Base-by-base conservation (phyloP, 2,888 invertebrate species). In the Sphinx pinastri region DNA sequence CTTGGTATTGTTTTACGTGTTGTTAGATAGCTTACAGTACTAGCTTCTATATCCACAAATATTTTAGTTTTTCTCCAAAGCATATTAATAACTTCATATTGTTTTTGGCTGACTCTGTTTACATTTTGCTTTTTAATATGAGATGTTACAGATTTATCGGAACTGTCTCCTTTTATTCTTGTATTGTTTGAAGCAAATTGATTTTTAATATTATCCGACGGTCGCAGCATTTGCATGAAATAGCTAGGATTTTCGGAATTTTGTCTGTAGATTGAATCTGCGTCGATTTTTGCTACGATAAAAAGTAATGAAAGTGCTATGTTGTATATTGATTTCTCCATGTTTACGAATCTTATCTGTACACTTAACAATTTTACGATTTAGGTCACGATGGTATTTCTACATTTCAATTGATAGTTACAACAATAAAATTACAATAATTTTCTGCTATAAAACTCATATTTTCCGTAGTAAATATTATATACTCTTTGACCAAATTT, bases 21-120 rank as follows among this genome's bases (percentile, higher is more conserved):
- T 52, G 31, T 12, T 71, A 71, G n/a, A 71, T 74, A 68, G n/a
- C 71, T 68, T 51, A 71, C n/a, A 31, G 77, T 74, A 16, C 78
- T 75, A 12, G 73, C 70, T 51, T 83, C 79, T 10, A 77, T n/a
- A 54, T 87, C 76, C n/a, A 76, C 31, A 73, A 85, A 85, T 72
- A 84, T 76, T 72, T 88, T 90, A 10, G 86, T 88, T 79, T 87
- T 91, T 70, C 85, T 86, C 87, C 88, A 86, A 2, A 90, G 75
- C 81, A 90, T 83, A 71, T 91, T 90, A 10, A 91, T 79, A 55
- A 91, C 84, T 82, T 89, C 88, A 79, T 88, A 88, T 69, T 89
- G 88, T 70, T 88, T 89, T 71, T 81, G 80, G 51, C 83, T 88
- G 5, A 86, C 81, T 83, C 85, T 83, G 16, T 81, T 83, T 8